Evolutionary conservation across 2,797 vertebrate species (phyloP), one percentile per base, ranked within the genome.

Genomic region (Ctenopoma multispine): DNA sequence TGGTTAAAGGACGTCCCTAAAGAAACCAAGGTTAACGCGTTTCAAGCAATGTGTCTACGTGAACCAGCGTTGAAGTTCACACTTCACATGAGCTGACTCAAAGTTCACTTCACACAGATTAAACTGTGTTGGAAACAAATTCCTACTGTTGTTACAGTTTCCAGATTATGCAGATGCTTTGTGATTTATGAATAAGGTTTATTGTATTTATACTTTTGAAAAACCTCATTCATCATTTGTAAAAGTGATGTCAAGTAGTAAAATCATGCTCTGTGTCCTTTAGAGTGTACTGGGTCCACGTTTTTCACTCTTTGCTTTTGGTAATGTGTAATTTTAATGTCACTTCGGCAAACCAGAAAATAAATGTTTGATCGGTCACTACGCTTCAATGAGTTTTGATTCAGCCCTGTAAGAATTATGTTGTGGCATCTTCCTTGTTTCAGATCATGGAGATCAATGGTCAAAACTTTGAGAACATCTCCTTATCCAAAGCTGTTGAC

Each of bases 361-460:
- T 2, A 24, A 24, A 24, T 24, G 2, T 24, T 24, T 34, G 34
- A 34, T 7, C 34, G 7, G 11, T 44, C 20, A 7, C 36, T 50
- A 14, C n/a, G 12, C 14, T 23, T 23, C 20, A 24, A 7, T 20
- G 12, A 5, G 0, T 27, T 61, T 23, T n/a, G 13, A 18, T 4
- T 54, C n/a, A 29, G n/a, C 3, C 8, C 10, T 40, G 21, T 17
- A 56, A 7, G 4, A 21, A 2, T 15, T 50, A 17, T 14, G 5
- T 69, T 4, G 10, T 69, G 34, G 40, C 1, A 14, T 61, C 15
- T 9, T 47, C 48, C 54, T 47, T 72, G 1, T 81, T 86, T 86
- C 86, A 99, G 98, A 95, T 99, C 92, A 96, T 99, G 96, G 98
- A 99, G 94, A 95, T 99, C 54, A 99, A 99, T 23, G 97, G 97